phyloP scores from a whole-genome alignment of 2,113 vertebrate species.

The Cranoglanis bouderius region DNA sequence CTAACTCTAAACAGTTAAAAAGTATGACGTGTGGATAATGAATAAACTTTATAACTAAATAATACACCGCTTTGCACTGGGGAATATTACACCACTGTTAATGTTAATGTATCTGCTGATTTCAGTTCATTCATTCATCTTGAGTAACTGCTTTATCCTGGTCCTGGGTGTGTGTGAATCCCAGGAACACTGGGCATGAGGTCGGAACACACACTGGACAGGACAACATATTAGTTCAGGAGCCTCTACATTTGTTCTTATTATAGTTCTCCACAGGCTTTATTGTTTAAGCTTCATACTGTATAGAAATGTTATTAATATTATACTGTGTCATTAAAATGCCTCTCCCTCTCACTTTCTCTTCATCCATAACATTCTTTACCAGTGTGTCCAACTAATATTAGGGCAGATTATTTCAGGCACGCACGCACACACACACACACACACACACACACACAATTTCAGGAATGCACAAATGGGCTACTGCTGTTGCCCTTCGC shows the following conservation, averaged over 20 bases:
- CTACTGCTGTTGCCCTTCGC: neutral
- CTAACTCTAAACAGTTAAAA: neutral
- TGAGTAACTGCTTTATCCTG: neutral
- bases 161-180: too few relatives aligned
- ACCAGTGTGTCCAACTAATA: constrained; percentile 26
- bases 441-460: constrained; percentile 22
- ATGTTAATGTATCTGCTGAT: neutral
- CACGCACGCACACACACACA: constrained; percentile 23
- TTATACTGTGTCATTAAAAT: neutral
- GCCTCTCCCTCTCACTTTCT: neutral
- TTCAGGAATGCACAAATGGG: constrained; percentile 25
- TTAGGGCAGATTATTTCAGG: constrained; percentile 29
- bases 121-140: neutral
- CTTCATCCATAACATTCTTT: neutral
- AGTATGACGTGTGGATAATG: neutral
- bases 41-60: neutral
- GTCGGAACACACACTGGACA: neutral
- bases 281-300: neutral
- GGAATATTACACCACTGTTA: neutral
- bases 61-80: neutral
- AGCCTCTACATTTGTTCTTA: neutral
- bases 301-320: neutral
- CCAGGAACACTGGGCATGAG: neutral
- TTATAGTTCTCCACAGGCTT: neutral
- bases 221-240: neutral